phyloP scores from a whole-genome alignment of 2,797 vertebrate species.

The Acipenser ruthenus region DNA sequence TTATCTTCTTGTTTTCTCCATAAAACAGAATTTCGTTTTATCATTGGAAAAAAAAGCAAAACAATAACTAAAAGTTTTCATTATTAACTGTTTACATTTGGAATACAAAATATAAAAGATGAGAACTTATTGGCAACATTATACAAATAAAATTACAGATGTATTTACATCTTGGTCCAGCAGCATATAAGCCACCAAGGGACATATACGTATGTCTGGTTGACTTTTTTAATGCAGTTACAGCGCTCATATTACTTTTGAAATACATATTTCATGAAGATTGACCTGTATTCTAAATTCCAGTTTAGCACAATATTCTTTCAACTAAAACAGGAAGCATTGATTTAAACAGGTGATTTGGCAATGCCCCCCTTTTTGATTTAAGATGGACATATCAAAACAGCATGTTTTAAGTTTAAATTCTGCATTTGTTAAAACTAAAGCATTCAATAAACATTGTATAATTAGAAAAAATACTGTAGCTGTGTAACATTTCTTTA shows the following conservation, averaged over 20 bases:
- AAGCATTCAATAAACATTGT: too few relatives aligned
- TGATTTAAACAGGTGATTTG: background rate
- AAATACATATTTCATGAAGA: constrained; percentile 1
- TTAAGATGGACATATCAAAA: background rate
- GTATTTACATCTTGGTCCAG: constrained; percentile 2
- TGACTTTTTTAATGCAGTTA: background rate
- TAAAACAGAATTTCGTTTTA: background rate
- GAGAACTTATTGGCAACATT: background rate
- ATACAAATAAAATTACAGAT: constrained; percentile 6
- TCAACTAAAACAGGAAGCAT: background rate
- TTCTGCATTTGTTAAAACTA: too few relatives aligned
- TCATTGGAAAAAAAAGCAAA: background rate
- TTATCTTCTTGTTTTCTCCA: constrained; percentile 3
- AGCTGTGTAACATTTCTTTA: too few relatives aligned
- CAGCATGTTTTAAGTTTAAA: too few relatives aligned
- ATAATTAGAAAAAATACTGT: too few relatives aligned
- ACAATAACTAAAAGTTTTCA: background rate
- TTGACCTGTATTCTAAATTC: background rate
- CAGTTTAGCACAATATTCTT: background rate
- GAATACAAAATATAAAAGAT: background rate
- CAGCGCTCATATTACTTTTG: background rate
- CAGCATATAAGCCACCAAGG: background rate
- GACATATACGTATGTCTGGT: background rate
- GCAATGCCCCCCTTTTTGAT: background rate
- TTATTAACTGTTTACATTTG: background rate